These are phyloP conservation scores for Crotalus helleri DNA, from an alignment of 2,113 vertebrate species.

Conservation along the genomic window DNA sequence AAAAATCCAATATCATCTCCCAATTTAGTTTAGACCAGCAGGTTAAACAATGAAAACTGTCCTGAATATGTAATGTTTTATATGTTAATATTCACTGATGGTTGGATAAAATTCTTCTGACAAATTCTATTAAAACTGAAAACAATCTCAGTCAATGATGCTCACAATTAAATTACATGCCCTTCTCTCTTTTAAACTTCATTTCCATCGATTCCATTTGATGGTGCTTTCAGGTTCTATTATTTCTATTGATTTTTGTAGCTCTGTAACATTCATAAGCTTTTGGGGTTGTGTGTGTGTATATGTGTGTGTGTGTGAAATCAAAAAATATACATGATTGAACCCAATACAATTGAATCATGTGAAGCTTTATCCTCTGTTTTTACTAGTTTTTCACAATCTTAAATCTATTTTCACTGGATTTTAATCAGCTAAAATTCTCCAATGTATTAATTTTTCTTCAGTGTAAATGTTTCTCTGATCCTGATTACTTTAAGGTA, in stretches of 20 bases:
- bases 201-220: not conserved
- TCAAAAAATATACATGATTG: not conserved
- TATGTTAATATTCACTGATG: not conserved
- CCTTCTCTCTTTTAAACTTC: not conserved
- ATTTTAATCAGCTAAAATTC: not conserved
- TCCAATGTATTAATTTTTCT: not conserved
- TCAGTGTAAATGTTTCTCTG: not conserved
- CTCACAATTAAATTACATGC: not conserved
- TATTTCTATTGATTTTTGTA: not conserved
- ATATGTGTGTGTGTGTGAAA: not conserved
- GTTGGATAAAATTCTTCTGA: not conserved
- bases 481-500: not conserved
- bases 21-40: not conserved
- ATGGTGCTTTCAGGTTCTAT: not conserved
- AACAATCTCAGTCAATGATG: not conserved
- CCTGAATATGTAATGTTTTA: not conserved
- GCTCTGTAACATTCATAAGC: not conserved
- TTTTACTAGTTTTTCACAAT: not conserved
- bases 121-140: not conserved
- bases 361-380: not conserved
- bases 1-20: not conserved
- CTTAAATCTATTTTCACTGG: not conserved
- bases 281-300: not conserved
- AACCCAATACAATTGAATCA: not conserved
- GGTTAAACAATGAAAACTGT: not conserved